Percentiles rank a stretch among this genome's conserved stretches.
phyloP scores from a whole-genome alignment of 2,888 invertebrate genomes.

The Linhomoeus sp. region DNA sequence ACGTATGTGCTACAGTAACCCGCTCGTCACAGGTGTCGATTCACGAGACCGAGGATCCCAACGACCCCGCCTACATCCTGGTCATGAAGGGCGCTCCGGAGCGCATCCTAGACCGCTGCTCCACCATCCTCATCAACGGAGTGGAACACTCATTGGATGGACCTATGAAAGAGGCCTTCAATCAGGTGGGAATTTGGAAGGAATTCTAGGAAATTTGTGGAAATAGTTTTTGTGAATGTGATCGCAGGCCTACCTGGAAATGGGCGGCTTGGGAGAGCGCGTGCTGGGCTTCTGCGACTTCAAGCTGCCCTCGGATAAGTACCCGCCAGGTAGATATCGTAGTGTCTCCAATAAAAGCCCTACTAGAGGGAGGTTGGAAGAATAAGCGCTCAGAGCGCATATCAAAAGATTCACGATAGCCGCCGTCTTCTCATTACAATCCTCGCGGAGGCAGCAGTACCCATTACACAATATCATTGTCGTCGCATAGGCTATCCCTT shows the following conservation, averaged over 20 bases:
- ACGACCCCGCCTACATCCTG: conserved; percentile 56
- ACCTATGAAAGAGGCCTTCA: conserved; percentile 38
- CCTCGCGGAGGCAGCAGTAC: too few relatives aligned
- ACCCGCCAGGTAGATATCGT: conserved; percentile 27
- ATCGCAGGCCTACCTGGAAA: conserved; percentile 46
- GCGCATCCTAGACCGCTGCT: conserved; percentile 55
- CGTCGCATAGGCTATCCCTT: conserved; percentile 85
- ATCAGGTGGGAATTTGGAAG: too few relatives aligned
- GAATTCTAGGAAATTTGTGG: too few relatives aligned
- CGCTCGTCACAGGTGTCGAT: conserved; percentile 51
- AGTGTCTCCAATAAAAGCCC: too few relatives aligned
- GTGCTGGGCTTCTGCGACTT: conserved; percentile 79
- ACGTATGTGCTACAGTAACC: too few relatives aligned
- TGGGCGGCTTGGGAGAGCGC: conserved; percentile 65
- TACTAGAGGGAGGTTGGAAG: too few relatives aligned
- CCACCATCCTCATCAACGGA: conserved; percentile 38
- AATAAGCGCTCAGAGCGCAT: too few relatives aligned
- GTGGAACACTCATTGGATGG: conserved; percentile 36
- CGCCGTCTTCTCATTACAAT: too few relatives aligned
- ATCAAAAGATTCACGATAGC: too few relatives aligned
- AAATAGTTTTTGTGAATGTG: too few relatives aligned
- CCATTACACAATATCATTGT: too few relatives aligned
- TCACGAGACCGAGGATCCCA: conserved; percentile 70
- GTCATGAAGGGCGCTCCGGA: conserved; percentile 65
- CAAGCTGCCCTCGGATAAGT: conserved; percentile 12